phyloP scores from a whole-genome alignment of 2,113 vertebrate genomes.

The Eudyptes chrysolophus region DNA sequence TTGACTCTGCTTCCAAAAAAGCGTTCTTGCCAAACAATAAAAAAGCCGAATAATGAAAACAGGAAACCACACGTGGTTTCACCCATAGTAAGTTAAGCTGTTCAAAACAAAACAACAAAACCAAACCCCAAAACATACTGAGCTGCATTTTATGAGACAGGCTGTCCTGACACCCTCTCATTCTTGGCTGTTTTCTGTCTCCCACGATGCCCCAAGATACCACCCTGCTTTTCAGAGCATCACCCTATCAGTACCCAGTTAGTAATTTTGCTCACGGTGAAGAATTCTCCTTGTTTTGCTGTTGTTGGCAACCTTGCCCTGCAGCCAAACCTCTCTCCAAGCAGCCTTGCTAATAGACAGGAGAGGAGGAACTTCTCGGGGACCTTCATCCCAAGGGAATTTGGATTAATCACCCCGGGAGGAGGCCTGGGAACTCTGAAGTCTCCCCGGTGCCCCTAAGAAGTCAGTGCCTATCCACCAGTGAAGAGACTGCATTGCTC shows the following conservation, averaged over 20 bases:
- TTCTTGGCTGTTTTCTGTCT: neutral
- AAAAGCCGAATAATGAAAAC: neutral
- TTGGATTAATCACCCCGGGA: neutral
- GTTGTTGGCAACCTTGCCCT: neutral
- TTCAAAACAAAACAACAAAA: neutral
- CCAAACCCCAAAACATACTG: fast-evolving
- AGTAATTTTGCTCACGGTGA: neutral
- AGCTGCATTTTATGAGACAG: neutral
- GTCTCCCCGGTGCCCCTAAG: no score
- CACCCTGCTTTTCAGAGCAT: neutral
- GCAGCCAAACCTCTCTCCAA: neutral
- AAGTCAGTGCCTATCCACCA: neutral
- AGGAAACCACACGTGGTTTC: conserved; percentile 32
- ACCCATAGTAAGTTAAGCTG: neutral
- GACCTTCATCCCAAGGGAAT: neutral
- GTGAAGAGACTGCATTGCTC: neutral
- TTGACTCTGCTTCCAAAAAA: neutral
- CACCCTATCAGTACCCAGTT: no score
- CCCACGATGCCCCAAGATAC: neutral
- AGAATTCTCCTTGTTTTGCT: neutral
- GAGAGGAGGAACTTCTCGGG: neutral
- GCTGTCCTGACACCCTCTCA: neutral
- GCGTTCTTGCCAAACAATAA: neutral
- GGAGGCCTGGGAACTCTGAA: neutral
- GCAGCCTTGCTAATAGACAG: neutral